A percentile compares a stretch with the other conserved stretches of the same genome.
Conservation (phyloP, 2,797 vertebrate genomes). For the Coranthus polyacanthus region DNA sequence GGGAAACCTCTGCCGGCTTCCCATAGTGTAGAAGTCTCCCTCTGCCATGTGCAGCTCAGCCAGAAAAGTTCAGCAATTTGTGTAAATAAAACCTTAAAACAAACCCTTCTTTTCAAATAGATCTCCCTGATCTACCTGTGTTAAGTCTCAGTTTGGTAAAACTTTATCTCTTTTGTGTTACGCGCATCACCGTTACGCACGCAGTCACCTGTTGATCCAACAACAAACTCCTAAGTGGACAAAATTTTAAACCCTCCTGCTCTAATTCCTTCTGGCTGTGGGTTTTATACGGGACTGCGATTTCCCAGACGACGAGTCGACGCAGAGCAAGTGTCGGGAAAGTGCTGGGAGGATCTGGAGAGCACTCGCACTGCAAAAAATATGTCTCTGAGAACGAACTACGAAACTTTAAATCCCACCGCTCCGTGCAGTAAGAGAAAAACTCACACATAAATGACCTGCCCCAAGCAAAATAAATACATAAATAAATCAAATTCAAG, state of each 20-base stretch:
- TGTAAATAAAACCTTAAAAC: neutral
- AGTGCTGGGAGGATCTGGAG: constrained; percentile 68
- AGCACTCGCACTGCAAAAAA: constrained; percentile 59
- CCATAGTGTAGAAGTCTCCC: constrained; percentile 86
- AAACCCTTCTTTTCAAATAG: neutral
- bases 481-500: neutral
- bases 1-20: constrained; percentile 88
- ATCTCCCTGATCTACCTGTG: neutral
- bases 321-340: constrained; percentile 66
- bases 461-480: neutral
- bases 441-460: rapidly evolving
- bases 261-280: constrained; percentile 34
- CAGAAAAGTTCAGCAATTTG: constrained; percentile 4
- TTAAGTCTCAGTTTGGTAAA: neutral
- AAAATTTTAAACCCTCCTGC: constrained; percentile 9
- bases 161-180: constrained; percentile 23
- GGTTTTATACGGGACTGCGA: constrained; percentile 74
- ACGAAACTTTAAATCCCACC: neutral
- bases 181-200: constrained; percentile 62
- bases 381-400: rapidly evolving
- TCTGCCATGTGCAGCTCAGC: constrained; percentile 81
- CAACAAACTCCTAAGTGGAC: neutral
- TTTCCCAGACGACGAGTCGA: constrained; percentile 43
- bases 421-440: neutral
- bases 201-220: constrained; percentile 7